Conservation (phyloP, 2,797 vertebrate species). For the Peromyscus aztecus region DNA sequence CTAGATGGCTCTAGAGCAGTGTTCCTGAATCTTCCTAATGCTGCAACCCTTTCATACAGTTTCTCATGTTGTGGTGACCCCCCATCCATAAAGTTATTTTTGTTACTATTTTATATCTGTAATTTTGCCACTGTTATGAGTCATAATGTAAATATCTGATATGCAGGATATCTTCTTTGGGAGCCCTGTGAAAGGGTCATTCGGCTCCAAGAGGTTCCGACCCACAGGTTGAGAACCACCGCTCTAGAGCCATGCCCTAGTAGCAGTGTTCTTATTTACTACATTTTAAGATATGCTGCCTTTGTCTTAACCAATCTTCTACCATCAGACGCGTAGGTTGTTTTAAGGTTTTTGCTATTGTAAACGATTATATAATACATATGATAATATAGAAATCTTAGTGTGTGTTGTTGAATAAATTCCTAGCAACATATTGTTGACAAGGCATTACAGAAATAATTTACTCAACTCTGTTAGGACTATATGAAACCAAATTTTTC, state of each 20-base stretch:
- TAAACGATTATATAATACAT: not conserved
- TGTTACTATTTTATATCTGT: not conserved
- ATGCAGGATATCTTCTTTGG: not conserved
- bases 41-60: not conserved
- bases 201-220: not conserved
- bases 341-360: conserved; percentile 16
- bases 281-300: not conserved
- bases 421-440: not conserved
- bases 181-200: not conserved
- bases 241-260: not conserved
- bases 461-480: not conserved
- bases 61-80: not conserved
- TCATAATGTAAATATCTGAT: not conserved
- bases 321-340: not conserved
- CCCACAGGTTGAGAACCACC: not conserved
- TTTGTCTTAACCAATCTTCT: not conserved
- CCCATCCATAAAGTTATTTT: not conserved
- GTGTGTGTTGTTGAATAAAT: not conserved
- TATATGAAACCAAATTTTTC: not conserved
- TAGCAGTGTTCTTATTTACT: not conserved
- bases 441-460: not conserved
- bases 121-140: not conserved
- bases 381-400: not conserved
- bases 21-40: not conserved
- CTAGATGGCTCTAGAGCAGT: not conserved